Conservation (phyloP, 2,797 vertebrate species). For the Kryptopterus vitreolus region DNA sequence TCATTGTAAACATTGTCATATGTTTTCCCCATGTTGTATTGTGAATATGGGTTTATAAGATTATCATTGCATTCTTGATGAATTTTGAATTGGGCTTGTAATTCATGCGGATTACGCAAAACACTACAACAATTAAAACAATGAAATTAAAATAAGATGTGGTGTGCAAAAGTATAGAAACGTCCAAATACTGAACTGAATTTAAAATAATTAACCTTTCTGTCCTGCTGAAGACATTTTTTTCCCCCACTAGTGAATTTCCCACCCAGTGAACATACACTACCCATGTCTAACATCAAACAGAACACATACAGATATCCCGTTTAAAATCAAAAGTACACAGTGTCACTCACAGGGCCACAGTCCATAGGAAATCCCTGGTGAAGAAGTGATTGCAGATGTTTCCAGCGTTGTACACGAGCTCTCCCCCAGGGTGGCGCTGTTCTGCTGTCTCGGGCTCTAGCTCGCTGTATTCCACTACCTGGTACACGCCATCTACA, state of each 20-base stretch:
- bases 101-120: too few relatives aligned
- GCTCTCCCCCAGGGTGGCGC: constrained; percentile 65
- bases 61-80: too few relatives aligned
- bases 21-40: too few relatives aligned
- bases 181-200: too few relatives aligned
- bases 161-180: too few relatives aligned
- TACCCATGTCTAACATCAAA: neutral
- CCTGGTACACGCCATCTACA: constrained; percentile 82
- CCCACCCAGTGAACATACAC: neutral
- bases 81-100: too few relatives aligned
- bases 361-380: constrained; percentile 77
- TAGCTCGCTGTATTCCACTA: constrained; percentile 95
- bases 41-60: too few relatives aligned
- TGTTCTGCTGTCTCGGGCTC: constrained; percentile 69
- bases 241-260: too few relatives aligned
- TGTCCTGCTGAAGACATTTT: neutral
- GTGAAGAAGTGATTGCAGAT: constrained; percentile 98
- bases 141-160: too few relatives aligned
- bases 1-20: too few relatives aligned
- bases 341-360: constrained; percentile 75
- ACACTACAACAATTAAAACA: too few relatives aligned
- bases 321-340: neutral
- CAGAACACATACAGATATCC: too few relatives aligned
- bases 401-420: constrained; percentile 83
- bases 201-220: neutral